Percentiles rank a stretch among this genome's conserved stretches.
Evolutionary conservation across 1,140 invertebrate genomes (phyloP).

Genomic region (Trissolcus basalis): DNA sequence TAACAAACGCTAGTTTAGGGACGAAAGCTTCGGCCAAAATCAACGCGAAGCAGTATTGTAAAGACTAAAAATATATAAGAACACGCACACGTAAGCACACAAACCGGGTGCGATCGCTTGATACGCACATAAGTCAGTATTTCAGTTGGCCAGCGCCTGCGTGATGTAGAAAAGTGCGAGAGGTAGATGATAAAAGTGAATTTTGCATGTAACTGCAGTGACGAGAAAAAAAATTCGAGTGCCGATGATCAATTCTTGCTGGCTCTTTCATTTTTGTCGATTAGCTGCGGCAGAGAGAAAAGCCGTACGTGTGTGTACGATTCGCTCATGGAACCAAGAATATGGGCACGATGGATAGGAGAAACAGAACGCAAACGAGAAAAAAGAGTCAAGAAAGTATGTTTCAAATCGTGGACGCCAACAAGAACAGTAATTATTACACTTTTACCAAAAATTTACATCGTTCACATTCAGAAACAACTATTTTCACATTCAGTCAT

Average conservation of each 20-base stretch:
- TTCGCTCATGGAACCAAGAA: conserved; percentile 50
- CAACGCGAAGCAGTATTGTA: conserved; percentile 49
- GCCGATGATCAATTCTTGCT: no score
- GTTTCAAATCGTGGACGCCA: conserved; percentile 55
- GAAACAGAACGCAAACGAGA: conserved; percentile 62
- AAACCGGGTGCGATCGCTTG: conserved; percentile 46
- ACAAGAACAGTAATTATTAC: conserved; percentile 46
- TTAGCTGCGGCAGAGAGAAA: conserved; percentile 23
- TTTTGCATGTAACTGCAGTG: conserved; percentile 32
- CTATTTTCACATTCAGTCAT: no score
- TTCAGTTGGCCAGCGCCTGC: conserved; percentile 54
- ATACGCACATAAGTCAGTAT: conserved; percentile 56
- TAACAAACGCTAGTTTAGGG: conserved; percentile 41
- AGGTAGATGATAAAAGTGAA: conserved; percentile 33
- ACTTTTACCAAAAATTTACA: no score
- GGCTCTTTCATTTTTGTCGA: conserved; percentile 3
- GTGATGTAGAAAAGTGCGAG: conserved; percentile 49
- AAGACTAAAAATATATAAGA: conserved; percentile 59
- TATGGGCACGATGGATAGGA: conserved; percentile 69
- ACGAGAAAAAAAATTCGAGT: not conserved
- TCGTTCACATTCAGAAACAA: no score
- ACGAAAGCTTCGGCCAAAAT: conserved; percentile 38
- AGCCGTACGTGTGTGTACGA: conserved; percentile 23
- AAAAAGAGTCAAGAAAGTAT: conserved; percentile 67
- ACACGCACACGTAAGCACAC: conserved; percentile 16